Conservation (phyloP, 1,140 invertebrate species). For the Lepidurus couesii region DNA sequence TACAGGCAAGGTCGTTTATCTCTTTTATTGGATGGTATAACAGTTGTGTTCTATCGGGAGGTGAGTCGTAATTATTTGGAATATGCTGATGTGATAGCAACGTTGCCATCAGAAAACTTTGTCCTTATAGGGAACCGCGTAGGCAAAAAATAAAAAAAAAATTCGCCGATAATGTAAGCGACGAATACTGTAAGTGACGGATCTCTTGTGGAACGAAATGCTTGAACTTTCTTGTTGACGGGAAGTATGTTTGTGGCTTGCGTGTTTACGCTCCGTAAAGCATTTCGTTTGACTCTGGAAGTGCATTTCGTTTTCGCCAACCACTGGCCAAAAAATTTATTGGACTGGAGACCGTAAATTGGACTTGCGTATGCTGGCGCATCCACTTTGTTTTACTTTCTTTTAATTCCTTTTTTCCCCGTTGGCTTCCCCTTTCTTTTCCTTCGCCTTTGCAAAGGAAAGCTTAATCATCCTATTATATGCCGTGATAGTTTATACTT, state of each 20-base stretch:
- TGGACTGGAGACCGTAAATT: neutral
- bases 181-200: too few species aligned
- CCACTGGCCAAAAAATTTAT: neutral
- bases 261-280: slow-evolving; percentile 5
- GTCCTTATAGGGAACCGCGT: slow-evolving; percentile 1
- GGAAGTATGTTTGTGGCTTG: neutral
- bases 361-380: neutral
- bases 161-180: neutral
- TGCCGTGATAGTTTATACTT: neutral
- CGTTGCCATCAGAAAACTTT: neutral
- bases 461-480: slow-evolving; percentile 3
- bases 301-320: slow-evolving; percentile 1
- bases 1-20: slow-evolving; percentile 14
- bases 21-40: slow-evolving; percentile 5
- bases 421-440: neutral
- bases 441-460: neutral
- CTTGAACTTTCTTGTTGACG: too few species aligned
- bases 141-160: neutral
- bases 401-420: neutral
- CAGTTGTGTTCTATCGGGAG: neutral
- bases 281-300: neutral
- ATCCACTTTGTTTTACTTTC: too few species aligned
- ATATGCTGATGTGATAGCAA: slow-evolving; percentile 11
- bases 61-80: neutral
- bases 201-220: too few species aligned